Evolutionary conservation across 2,888 invertebrate genomes (phyloP).

Genomic region (Boloria selene): DNA sequence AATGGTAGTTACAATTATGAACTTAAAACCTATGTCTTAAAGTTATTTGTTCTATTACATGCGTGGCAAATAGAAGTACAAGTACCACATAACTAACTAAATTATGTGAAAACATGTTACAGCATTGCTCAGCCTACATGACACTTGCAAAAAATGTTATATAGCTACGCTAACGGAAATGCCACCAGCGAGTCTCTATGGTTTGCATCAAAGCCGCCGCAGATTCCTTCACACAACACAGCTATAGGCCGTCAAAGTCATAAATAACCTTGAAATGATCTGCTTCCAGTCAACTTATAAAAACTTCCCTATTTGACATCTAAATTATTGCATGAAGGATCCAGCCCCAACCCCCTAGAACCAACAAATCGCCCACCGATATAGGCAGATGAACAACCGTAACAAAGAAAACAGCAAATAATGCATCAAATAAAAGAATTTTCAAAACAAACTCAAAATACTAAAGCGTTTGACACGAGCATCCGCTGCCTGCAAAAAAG

Average conservation of each 20-base stretch:
- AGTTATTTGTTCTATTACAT: too few relatives aligned
- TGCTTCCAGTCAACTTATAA: conserved; percentile 62
- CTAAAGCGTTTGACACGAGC: conserved; percentile 83
- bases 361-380: conserved; percentile 68
- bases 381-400: conserved; percentile 71
- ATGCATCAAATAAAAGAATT: conserved; percentile 83
- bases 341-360: conserved; percentile 64
- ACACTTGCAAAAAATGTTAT: conserved; percentile 50
- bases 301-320: conserved; percentile 78
- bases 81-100: not conserved
- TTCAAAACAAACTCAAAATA: conserved; percentile 83
- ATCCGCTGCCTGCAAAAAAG: conserved; percentile 79
- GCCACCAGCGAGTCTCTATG: conserved; percentile 69
- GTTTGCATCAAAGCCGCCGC: conserved; percentile 69
- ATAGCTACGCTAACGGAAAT: conserved; percentile 69
- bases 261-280: conserved; percentile 79
- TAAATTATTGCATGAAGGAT: conserved; percentile 78
- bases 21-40: too few relatives aligned
- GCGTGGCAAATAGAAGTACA: not conserved
- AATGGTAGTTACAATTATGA: too few relatives aligned
- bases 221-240: conserved; percentile 70
- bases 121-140: conserved; percentile 36
- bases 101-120: conserved; percentile 34
- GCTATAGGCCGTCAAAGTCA: conserved; percentile 71
- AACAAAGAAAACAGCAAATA: conserved; percentile 77